phyloP scores from a whole-genome alignment of 1,140 invertebrate species.

The Trachymyrmex septentrionalis region DNA sequence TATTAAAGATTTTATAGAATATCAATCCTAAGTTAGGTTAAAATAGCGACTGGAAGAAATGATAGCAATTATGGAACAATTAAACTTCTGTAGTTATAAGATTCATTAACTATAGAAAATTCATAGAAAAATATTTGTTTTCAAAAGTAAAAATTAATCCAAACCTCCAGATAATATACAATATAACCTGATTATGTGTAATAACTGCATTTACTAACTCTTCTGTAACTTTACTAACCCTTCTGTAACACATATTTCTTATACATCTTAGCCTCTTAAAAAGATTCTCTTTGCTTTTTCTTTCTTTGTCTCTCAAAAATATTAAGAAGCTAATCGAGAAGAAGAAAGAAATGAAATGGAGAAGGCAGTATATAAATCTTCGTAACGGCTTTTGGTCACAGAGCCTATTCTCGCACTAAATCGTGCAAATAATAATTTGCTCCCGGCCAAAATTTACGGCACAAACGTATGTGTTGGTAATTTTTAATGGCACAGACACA shows the following conservation, averaged over 20 bases:
- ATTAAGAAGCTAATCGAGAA: slow-evolving; percentile 4
- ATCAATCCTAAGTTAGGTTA: background rate
- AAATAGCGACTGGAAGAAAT: background rate
- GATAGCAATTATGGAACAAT: background rate
- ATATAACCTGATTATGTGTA: background rate
- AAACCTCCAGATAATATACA: background rate
- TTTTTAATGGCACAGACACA: slow-evolving; percentile 17
- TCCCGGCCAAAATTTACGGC: slow-evolving; percentile 11
- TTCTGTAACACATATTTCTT: background rate
- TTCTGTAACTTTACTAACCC: background rate
- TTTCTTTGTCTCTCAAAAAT: background rate
- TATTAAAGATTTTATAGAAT: background rate
- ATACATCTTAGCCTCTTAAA: slow-evolving; percentile 2
- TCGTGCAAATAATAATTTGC: slow-evolving; percentile 42
- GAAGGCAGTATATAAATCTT: slow-evolving; percentile 43
- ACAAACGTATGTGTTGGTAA: background rate
- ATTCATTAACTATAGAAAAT: background rate
- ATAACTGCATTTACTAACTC: slow-evolving; percentile 11
- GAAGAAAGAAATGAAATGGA: slow-evolving; percentile 6
- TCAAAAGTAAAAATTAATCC: background rate
- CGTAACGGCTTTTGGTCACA: slow-evolving; percentile 41
- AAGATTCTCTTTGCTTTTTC: slow-evolving; percentile 53
- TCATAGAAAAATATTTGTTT: background rate
- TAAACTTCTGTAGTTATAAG: background rate
- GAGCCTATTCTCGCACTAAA: slow-evolving; percentile 35